These are phyloP conservation scores for Tursiops truncatus DNA, from an alignment of 2,113 vertebrate genomes.

Conservation along the genomic window DNA sequence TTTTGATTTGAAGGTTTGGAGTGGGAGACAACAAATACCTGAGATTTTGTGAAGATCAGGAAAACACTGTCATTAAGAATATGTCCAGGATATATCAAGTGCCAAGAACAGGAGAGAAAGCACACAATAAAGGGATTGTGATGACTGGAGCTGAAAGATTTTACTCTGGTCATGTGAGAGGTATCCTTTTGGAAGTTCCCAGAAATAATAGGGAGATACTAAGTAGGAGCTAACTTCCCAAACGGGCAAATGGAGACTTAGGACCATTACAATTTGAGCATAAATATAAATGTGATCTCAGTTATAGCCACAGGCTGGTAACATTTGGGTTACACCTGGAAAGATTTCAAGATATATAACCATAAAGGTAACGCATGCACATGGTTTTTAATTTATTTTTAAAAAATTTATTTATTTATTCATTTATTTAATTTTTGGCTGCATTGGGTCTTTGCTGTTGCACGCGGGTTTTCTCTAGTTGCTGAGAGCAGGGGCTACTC, in stretches of 20 bases:
- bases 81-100: not conserved
- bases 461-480: too few species aligned
- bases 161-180: not conserved
- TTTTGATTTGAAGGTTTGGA: not conserved
- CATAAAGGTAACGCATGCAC: not conserved
- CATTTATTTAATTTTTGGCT: too few species aligned
- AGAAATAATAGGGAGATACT: not conserved
- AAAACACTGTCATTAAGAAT: not conserved
- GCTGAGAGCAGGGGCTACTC: too few species aligned
- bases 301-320: not conserved
- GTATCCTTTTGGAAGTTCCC: not conserved
- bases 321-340: constrained; percentile 55
- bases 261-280: not conserved
- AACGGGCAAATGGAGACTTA: not conserved
- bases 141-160: not conserved
- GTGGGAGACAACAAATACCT: not conserved
- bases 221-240: not conserved
- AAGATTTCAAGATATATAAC: not conserved
- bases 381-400: not conserved
- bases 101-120: not conserved
- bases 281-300: constrained; percentile 37
- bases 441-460: too few species aligned
- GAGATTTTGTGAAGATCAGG: not conserved
- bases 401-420: too few species aligned
- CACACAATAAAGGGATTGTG: not conserved